phyloP scores from a whole-genome alignment of 2,797 vertebrate species.

The Sebastes oblongus region DNA sequence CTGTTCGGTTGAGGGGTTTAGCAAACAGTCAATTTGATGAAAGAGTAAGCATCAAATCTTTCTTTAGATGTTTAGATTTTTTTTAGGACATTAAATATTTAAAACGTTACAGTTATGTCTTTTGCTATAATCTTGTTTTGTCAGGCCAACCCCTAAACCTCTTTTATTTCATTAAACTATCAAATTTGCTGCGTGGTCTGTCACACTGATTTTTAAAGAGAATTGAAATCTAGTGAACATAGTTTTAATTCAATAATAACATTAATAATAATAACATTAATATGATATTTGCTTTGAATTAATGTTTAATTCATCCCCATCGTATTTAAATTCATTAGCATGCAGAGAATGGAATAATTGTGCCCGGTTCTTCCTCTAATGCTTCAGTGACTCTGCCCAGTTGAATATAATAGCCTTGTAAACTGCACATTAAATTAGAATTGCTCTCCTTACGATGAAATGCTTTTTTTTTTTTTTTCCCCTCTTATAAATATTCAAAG shows the following conservation, averaged over 20 bases:
- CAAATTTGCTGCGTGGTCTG: neutral
- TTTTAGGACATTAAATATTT: neutral
- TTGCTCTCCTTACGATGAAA: slow-evolving; percentile 60
- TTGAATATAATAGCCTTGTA: slow-evolving; percentile 72
- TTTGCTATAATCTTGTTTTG: neutral
- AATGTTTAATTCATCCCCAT: slow-evolving; percentile 69
- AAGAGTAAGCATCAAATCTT: neutral
- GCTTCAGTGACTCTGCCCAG: slow-evolving; percentile 63
- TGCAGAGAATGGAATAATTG: slow-evolving; percentile 64
- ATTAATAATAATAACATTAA: slow-evolving; percentile 69
- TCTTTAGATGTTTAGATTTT: neutral
- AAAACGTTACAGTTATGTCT: neutral
- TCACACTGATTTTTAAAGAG: slow-evolving; percentile 1
- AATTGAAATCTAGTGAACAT: slow-evolving; percentile 23
- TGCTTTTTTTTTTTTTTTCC: slow-evolving; percentile 55
- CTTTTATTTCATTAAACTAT: neutral
- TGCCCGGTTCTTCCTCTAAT: slow-evolving; percentile 62
- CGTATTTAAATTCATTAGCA: slow-evolving; percentile 67
- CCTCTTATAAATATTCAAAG: slow-evolving; percentile 76
- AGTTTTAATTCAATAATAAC: slow-evolving; percentile 63
- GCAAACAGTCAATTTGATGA: neutral
- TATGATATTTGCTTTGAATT: slow-evolving; percentile 63
- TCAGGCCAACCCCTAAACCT: neutral
- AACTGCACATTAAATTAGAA: slow-evolving; percentile 72
- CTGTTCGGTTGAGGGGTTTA: neutral